Percentiles rank a stretch among this genome's conserved stretches.
phyloP scores from a whole-genome alignment of 2,888 invertebrate genomes.

The Rotaria macrura region DNA sequence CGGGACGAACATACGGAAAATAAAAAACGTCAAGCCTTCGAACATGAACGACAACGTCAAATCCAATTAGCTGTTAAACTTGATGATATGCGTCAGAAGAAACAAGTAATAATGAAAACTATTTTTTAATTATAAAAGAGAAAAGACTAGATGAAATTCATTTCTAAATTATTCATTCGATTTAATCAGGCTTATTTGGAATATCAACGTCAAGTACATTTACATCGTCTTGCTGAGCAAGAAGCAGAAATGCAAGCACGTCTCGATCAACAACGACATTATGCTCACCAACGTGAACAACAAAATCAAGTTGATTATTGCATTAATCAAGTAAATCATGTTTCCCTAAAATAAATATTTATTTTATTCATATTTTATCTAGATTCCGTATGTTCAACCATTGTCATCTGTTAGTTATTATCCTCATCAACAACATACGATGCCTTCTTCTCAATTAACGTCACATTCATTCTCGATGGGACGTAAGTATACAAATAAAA shows the following conservation, averaged over 20 bases:
- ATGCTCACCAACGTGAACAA: neutral
- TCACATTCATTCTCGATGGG: neutral
- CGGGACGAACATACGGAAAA: slow-evolving; percentile 82
- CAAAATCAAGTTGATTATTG: neutral
- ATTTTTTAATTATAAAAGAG: too few relatives aligned
- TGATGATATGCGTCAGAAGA: slow-evolving; percentile 94
- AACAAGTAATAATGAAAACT: too few relatives aligned
- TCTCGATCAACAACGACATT: slow-evolving; percentile 2
- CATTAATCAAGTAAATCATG: neutral
- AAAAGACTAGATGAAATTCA: too few relatives aligned
- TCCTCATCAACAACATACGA: neutral
- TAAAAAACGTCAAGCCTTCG: slow-evolving; percentile 73
- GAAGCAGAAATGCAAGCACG: slow-evolving; percentile 16
- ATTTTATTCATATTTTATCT: neutral
- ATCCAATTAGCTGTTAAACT: slow-evolving; percentile 90
- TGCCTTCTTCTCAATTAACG: neutral
- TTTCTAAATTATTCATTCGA: too few relatives aligned
- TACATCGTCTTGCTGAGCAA: neutral
- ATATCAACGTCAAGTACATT: neutral
- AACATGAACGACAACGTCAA: slow-evolving; percentile 78
- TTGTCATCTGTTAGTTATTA: neutral
- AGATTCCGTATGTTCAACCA: neutral
- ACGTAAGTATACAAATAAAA: neutral
- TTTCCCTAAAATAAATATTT: neutral
- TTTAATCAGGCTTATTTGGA: neutral